Evolutionary conservation across 2,888 invertebrate genomes (phyloP), one percentile per base, ranked within the genome.

Genomic region (Ecdyonurus torrentis): DNA sequence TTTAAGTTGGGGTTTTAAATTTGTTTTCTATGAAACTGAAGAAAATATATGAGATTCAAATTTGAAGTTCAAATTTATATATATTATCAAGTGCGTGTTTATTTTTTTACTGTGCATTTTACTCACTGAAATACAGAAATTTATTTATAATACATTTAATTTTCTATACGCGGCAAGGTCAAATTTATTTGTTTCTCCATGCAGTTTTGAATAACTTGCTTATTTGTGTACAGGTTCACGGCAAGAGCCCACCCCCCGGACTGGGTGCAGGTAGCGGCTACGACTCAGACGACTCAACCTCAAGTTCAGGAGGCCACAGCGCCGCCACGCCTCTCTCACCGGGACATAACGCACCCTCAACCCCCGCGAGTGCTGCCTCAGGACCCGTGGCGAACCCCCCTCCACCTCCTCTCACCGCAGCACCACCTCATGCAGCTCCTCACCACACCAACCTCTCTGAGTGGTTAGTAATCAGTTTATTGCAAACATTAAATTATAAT

Each of bases 241-340:
- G 83, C 23, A 85, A 85, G 71, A 81, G 81, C 23, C 84, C 84
- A n/a, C 85, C 87, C 58, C 79, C 83, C 60, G 55, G 55, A 7
- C 55, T 55, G 55, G 55, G 55, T 22, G 55, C 55, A 20, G 81
- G 83, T 68, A 79, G 80, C 52, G 70, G 72, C 63, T 91, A 90
- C 76, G 91, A 91, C 74, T 91, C 90, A 75, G 93, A 92, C 74
- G 91, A 91, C 73, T 89, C 89, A 66, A 86, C 84, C 74, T 83
- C 83, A 25, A 83, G 68, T 72, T 70, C 61, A 72, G 73, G 64
- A 72, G 74, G 55, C 73, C 74, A 74, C 69, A 81, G 77, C 68
- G 83, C 79, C 62, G 81, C 78, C 66, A 79, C 59, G 59, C 63
- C 55, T 22, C 59, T 59, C 2, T 63, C 63, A 15, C 63, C 50